Percentiles rank a stretch among this genome's conserved stretches.
Conservation (phyloP, 2,113 vertebrate genomes). For the Capricornis sumatraensis region DNA sequence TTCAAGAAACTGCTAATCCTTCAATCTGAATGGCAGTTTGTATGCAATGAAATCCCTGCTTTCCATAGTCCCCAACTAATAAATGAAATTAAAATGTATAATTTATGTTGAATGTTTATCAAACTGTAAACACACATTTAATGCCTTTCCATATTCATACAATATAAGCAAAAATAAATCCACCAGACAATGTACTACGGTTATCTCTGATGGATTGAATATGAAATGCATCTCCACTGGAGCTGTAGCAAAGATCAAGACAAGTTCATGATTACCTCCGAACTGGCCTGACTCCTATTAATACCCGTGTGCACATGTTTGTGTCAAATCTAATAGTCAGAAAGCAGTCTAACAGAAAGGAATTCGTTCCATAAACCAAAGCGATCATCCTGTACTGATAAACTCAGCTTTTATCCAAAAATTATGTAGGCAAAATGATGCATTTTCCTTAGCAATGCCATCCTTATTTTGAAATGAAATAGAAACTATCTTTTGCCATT, state of each 20-base stretch:
- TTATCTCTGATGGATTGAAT: constrained; percentile 18
- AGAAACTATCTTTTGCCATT: background rate
- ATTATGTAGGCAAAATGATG: background rate
- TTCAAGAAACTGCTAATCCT: constrained; percentile 53
- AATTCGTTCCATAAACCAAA: background rate
- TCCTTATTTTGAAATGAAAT: constrained; percentile 18
- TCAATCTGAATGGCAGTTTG: background rate
- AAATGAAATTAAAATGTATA: constrained; percentile 70
- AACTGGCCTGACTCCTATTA: background rate
- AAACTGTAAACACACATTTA: constrained; percentile 51
- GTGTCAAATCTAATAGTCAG: background rate
- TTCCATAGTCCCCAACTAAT: constrained; percentile 55
- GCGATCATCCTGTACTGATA: background rate
- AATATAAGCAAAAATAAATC: constrained; percentile 65
- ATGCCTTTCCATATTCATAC: constrained; percentile 57
- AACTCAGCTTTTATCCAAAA: constrained; percentile 17
- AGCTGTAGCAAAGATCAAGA: background rate
- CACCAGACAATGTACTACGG: constrained; percentile 13
- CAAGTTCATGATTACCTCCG: background rate
- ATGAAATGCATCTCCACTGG: background rate
- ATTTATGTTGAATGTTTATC: constrained; percentile 64
- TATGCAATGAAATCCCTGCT: background rate
- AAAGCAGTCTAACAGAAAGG: constrained; percentile 4
- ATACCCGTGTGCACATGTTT: background rate
- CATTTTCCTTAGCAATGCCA: background rate